A percentile compares a stretch with the other conserved stretches of the same genome.
Evolutionary conservation across 2,888 invertebrate species (phyloP).

Genomic region (Catonia carolina): DNA sequence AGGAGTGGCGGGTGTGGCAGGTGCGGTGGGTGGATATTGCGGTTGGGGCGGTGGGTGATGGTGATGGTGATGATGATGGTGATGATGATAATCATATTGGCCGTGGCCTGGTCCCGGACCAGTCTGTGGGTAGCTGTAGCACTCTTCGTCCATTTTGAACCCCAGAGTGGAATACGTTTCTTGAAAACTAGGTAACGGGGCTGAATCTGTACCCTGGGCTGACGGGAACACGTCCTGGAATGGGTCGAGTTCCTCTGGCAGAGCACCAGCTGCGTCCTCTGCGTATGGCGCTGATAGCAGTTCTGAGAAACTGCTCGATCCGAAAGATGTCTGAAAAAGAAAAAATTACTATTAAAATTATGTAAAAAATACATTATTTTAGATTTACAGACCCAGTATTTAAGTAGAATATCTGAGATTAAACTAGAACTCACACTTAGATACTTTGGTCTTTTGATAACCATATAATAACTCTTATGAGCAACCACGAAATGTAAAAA

Average conservation of each 20-base stretch:
- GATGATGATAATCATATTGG: conserved; percentile 36
- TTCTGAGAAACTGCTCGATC: conserved; percentile 70
- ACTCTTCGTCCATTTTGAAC: conserved; percentile 82
- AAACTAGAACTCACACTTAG: too few relatives aligned
- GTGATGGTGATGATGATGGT: conserved; percentile 48
- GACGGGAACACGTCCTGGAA: conserved; percentile 58
- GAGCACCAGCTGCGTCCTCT: conserved; percentile 62
- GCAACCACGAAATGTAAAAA: too few relatives aligned
- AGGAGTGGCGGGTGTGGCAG: conserved; percentile 46
- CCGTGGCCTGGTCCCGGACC: conserved; percentile 43
- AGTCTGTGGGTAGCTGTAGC: conserved; percentile 53
- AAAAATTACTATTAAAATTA: too few relatives aligned
- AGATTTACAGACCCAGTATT: too few relatives aligned
- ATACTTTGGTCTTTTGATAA: too few relatives aligned
- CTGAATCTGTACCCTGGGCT: conserved; percentile 46
- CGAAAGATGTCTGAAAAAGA: conserved; percentile 63
- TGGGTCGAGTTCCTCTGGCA: conserved; percentile 66
- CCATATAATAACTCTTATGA: too few relatives aligned
- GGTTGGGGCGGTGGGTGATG: conserved; percentile 36
- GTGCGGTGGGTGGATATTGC: conserved; percentile 30
- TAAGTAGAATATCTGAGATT: too few relatives aligned
- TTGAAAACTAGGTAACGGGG: conserved; percentile 76
- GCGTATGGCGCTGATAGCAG: conserved; percentile 66
- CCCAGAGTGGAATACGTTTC: conserved; percentile 63
- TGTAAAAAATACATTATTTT: too few relatives aligned